These are phyloP conservation scores for Cantharis rufa DNA, from an alignment of 2,888 invertebrate species.

Conservation along the genomic window DNA sequence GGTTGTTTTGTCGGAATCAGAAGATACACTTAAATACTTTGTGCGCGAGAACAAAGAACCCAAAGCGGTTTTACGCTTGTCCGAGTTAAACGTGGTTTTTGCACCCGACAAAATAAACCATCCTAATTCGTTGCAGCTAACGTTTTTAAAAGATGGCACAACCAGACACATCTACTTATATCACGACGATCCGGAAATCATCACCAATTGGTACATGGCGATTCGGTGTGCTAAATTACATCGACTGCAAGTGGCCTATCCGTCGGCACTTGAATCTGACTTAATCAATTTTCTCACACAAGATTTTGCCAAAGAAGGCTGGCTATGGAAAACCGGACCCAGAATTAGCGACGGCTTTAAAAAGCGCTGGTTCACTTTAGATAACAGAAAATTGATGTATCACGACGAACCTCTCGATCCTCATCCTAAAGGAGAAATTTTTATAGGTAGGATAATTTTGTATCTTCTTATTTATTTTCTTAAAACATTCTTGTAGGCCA, in stretches of 20 bases:
- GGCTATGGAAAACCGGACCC: conserved; percentile 89
- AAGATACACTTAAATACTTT: conserved; percentile 79
- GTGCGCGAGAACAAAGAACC: conserved; percentile 78
- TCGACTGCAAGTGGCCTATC: conserved; percentile 81
- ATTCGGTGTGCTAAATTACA: conserved; percentile 81
- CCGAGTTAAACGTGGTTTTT: conserved; percentile 83
- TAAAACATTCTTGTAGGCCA: conserved; percentile 59
- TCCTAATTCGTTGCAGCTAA: conserved; percentile 81
- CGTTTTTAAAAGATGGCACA: conserved; percentile 82
- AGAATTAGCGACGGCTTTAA: conserved; percentile 79
- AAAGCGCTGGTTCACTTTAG: conserved; percentile 86
- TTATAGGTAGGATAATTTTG: conserved; percentile 64
- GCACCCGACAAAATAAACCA: conserved; percentile 81
- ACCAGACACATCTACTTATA: conserved; percentile 88
- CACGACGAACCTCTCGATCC: conserved; percentile 86
- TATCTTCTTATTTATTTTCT: too few relatives aligned
- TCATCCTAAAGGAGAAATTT: conserved; percentile 89
- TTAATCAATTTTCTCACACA: conserved; percentile 73
- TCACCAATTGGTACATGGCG: conserved; percentile 77
- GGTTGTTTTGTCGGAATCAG: conserved; percentile 79
- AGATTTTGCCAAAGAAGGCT: conserved; percentile 86
- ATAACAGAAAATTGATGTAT: conserved; percentile 90
- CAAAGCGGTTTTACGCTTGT: conserved; percentile 79
- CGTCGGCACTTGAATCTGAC: conserved; percentile 73
- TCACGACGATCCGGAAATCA: conserved; percentile 82